Evolutionary conservation across 2,113 vertebrate species (phyloP).

Genomic region (Rhinolophus sinicus): DNA sequence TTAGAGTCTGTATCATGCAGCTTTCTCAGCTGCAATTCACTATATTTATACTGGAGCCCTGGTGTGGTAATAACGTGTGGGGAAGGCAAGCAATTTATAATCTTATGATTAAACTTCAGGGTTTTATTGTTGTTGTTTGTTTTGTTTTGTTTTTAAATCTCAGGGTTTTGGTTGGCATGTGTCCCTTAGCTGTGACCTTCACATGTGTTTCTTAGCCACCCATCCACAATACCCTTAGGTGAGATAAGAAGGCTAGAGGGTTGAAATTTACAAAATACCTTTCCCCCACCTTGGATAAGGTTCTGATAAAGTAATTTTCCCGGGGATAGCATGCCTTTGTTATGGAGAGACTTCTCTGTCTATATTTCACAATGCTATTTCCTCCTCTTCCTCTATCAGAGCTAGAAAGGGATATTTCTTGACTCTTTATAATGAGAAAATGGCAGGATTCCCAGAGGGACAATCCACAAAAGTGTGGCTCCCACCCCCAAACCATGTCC

Average conservation of each 20-base stretch:
- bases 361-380: neutral
- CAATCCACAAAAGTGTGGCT: neutral
- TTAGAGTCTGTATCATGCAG: neutral
- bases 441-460: neutral
- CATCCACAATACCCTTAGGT: neutral
- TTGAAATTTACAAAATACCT: neutral
- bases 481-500: neutral
- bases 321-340: neutral
- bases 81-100: neutral
- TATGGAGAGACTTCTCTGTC: neutral
- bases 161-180: neutral
- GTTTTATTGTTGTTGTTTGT: too few species aligned
- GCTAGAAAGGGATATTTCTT: neutral
- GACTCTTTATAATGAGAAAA: neutral
- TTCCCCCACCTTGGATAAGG: neutral
- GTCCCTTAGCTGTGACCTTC: neutral
- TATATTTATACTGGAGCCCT: neutral
- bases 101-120: neutral
- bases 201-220: neutral
- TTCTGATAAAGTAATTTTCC: neutral
- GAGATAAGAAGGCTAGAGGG: neutral
- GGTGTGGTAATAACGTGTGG: neutral
- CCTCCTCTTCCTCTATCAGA: too few species aligned
- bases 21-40: neutral
- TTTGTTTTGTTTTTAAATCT: too few species aligned